phyloP scores from a whole-genome alignment of 1,140 invertebrate species.

The Colletes latitarsis region DNA sequence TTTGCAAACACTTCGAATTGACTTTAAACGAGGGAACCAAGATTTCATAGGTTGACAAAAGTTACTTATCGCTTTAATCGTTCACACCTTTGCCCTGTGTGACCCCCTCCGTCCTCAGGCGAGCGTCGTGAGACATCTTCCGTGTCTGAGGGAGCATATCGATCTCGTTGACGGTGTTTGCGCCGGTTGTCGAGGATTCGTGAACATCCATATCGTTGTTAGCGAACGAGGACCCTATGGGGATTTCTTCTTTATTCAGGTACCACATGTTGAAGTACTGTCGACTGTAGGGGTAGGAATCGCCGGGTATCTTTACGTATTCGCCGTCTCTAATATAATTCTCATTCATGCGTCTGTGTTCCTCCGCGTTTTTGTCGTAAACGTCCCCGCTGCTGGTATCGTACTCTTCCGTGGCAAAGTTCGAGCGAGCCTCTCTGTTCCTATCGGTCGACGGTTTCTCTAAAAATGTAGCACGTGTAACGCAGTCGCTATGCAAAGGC shows the following conservation, averaged over 20 bases:
- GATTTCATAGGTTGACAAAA: background rate
- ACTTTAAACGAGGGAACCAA: no score
- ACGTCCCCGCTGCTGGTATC: no score
- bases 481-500: background rate
- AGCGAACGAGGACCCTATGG: background rate
- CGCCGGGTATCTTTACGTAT: conserved; percentile 59
- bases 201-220: background rate
- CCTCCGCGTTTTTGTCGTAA: background rate
- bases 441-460: background rate
- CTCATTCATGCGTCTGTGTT: background rate
- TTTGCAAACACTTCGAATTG: no score
- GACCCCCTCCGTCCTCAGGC: background rate
- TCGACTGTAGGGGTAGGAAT: conserved; percentile 66
- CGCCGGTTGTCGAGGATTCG: background rate
- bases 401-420: background rate
- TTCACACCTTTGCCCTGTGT: background rate
- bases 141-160: background rate
- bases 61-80: background rate
- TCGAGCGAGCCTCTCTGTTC: background rate
- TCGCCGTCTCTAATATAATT: conserved; percentile 36
- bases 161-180: background rate
- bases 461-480: background rate
- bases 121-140: conserved; percentile 25
- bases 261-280: conserved; percentile 65
- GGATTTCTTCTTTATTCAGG: background rate